Percentiles rank a stretch among this genome's conserved stretches.
Conservation (phyloP, 2,888 invertebrate genomes). For the Alloplasta piceator region DNA sequence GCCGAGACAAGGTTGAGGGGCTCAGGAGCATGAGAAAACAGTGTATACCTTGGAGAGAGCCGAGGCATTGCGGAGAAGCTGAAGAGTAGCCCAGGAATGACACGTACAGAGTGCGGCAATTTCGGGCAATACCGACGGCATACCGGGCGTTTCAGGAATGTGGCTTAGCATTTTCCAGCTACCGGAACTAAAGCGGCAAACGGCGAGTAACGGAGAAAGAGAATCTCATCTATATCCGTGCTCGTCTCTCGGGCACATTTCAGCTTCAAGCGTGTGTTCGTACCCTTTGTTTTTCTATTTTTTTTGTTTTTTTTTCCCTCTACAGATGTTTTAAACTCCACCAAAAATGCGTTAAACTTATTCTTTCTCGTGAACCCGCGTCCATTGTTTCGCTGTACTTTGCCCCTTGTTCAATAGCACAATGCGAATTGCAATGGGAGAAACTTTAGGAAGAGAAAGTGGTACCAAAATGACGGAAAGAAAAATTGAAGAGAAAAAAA, state of each 20-base stretch:
- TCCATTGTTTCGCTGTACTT: background rate
- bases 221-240: background rate
- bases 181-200: constrained; percentile 59
- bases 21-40: constrained; percentile 37
- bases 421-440: background rate
- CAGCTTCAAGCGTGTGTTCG: background rate
- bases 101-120: constrained; percentile 82
- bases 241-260: background rate
- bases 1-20: constrained; percentile 55
- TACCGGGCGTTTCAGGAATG: constrained; percentile 81
- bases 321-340: background rate
- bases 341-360: background rate
- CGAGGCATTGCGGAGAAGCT: constrained; percentile 54
- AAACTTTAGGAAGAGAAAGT: background rate
- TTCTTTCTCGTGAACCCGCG: background rate
- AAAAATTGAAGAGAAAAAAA: too few species aligned
- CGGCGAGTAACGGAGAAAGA: background rate
- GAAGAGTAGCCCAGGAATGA: constrained; percentile 76
- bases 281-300: too few species aligned
- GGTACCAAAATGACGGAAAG: too few species aligned
- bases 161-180: constrained; percentile 82
- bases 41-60: constrained; percentile 4
- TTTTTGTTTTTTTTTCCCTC: too few species aligned
- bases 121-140: constrained; percentile 82
- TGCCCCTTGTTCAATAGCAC: background rate